Evolutionary conservation across 1,140 invertebrate genomes (phyloP).

Genomic region (Drosophila bocki): DNA sequence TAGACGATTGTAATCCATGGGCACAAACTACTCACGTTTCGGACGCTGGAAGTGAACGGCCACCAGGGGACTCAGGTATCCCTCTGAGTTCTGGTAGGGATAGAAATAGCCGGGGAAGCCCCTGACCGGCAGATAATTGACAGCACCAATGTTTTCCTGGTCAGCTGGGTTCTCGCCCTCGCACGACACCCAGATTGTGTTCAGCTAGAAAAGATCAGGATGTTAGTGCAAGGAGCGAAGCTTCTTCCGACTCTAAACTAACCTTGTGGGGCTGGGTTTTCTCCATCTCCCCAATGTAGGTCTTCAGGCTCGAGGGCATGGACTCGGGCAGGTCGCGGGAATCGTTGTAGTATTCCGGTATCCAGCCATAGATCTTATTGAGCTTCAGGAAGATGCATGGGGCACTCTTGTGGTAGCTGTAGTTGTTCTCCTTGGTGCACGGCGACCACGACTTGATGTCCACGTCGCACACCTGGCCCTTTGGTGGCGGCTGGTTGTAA

Average conservation of each 20-base stretch:
- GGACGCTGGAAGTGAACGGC: conserved; percentile 93
- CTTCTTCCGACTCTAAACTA: neutral
- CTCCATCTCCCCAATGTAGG: conserved; percentile 72
- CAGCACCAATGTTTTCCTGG: conserved; percentile 93
- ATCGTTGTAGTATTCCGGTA: conserved; percentile 90
- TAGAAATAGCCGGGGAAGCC: conserved; percentile 94
- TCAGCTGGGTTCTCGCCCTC: conserved; percentile 96
- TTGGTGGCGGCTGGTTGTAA: conserved; percentile 87
- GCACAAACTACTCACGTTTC: conserved; percentile 87
- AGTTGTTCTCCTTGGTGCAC: conserved; percentile 90
- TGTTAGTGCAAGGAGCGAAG: neutral
- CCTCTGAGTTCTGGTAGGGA: conserved; percentile 92
- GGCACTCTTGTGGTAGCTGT: conserved; percentile 90
- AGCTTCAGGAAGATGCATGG: conserved; percentile 94
- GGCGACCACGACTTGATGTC: conserved; percentile 88
- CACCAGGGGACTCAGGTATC: conserved; percentile 94
- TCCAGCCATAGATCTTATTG: conserved; percentile 92
- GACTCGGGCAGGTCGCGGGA: conserved; percentile 87
- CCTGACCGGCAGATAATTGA: conserved; percentile 90
- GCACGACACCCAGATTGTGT: conserved; percentile 95
- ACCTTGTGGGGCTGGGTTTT: conserved; percentile 69
- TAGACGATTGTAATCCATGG: neutral
- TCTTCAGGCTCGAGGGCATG: conserved; percentile 89
- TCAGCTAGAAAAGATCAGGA: conserved; percentile 86
- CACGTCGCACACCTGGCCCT: conserved; percentile 90